These are phyloP conservation scores for Archips crataeganus DNA, from an alignment of 2,888 invertebrate genomes.

Conservation along the genomic window DNA sequence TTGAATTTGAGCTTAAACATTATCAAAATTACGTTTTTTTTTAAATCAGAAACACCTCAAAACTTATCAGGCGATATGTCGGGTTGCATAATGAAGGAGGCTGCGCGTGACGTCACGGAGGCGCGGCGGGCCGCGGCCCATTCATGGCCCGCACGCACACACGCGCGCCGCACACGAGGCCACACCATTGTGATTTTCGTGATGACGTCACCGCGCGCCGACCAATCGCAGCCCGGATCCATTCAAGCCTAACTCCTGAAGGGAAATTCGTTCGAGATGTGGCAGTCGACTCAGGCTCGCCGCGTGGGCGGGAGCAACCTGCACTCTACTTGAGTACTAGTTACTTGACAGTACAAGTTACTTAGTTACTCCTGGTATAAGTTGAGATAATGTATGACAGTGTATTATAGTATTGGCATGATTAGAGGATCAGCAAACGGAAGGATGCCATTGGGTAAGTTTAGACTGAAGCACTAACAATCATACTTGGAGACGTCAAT, in stretches of 20 bases:
- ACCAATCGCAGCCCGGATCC: slow-evolving; percentile 88
- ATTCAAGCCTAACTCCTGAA: slow-evolving; percentile 89
- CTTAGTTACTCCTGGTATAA: not conserved
- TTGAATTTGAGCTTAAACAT: not conserved
- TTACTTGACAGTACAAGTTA: slow-evolving; percentile 7
- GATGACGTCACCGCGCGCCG: slow-evolving; percentile 88
- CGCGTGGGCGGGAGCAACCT: slow-evolving; percentile 56
- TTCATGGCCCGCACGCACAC: slow-evolving; percentile 67
- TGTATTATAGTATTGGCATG: slow-evolving; percentile 23
- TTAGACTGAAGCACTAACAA: slow-evolving; percentile 5
- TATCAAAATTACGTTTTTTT: not conserved
- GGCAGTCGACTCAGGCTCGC: slow-evolving; percentile 78
- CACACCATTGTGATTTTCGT: slow-evolving; percentile 88
- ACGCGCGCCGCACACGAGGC: slow-evolving; percentile 61
- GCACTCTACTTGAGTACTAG: slow-evolving; percentile 41
- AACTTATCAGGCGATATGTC: slow-evolving; percentile 53
- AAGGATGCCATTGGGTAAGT: slow-evolving; percentile 23
- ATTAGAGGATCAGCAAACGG: slow-evolving; percentile 22
- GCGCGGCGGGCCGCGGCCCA: slow-evolving; percentile 73
- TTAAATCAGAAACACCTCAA: not conserved
- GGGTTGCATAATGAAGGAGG: slow-evolving; percentile 72
- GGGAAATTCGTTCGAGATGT: slow-evolving; percentile 83
- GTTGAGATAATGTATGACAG: slow-evolving; percentile 12
- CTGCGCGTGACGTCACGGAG: slow-evolving; percentile 76
- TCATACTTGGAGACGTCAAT: not conserved